Base-by-base conservation (phyloP, 2,888 invertebrate species). In the Phyllotreta cruciferae region DNA sequence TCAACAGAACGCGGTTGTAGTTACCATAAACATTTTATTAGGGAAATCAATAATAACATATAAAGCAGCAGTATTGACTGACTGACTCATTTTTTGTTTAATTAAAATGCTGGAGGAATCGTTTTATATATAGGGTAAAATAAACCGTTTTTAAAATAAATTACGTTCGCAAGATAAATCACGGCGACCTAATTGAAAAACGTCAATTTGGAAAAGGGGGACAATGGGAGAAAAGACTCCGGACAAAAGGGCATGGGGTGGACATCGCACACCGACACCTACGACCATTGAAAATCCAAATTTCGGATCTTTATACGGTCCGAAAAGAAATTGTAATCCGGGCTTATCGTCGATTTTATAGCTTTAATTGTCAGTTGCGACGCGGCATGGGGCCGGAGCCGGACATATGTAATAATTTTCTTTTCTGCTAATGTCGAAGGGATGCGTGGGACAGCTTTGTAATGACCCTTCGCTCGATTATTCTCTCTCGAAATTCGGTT, bases 331-430 rank as follows among this genome's bases (percentile, higher is more conserved):
- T 67, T 71, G 72, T 75, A 75, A 75, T 75, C 72, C 74, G 55
- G 62, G 73, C 74, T 74, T 72, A 72, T 67, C 71, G 69, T 67
- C 75, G 74, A 75, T 75, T 75, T 75, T 74, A 76, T 76, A 74
- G 75, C 76, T 74, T 75, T 75, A 75, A 76, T 76, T 76, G 75
- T 75, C 68, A 62, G 63, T 62, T 64, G 52, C 38, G 56, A 60
- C 55, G 57, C 63, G 65, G 68, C 54, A 62, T 57, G 55, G 60
- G 68, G 69, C 53, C 62, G n/a, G 44, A 41, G 66, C 63, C 64
- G 68, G 70, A 70, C 69, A 70, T 66, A 69, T 70, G 70, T 69
- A 66, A 72, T 71, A 67, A 70, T 66, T 70, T 66, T 68, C 64
- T 56, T 62, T 62, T 52, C 57, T 49, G 35, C 60, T 47, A 58